Evolutionary conservation across 2,888 invertebrate species (phyloP), one percentile per base, ranked within the genome.

Genomic region (Enchytraeus crypticus): DNA sequence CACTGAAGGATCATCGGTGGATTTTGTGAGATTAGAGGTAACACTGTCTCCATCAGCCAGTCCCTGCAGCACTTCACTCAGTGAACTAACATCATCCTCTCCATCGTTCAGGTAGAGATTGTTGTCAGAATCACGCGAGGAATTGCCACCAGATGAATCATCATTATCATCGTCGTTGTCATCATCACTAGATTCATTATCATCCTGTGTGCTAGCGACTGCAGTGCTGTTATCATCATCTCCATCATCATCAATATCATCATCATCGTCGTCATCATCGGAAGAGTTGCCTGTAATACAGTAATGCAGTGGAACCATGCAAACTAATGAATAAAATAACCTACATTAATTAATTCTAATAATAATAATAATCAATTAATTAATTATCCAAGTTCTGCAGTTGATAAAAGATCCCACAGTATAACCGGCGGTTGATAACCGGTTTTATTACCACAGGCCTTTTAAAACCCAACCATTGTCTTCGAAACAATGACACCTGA

Each of bases 191-290:
- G n/a, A n/a, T n/a, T 66, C 66, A 27, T 59, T 33, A 1, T 62
- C 53, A 18, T 14, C 34, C 18, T 34, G n/a, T 27, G 45, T 14
- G 4, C 53, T 56, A 18, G 43, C 54, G 21, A 47, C 53, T 21
- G 29, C 61, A 51, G n/a, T n/a, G n/a, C 38, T 14, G 14, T 53
- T 86, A 67, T 86, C 86, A 49, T 58, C 63, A 26, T 61, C 63
- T 14, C 88, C 87, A 74, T 88, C 86, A 76, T 87, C 88, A 65
- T 88, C 88, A 70, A 88, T 86, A 68, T 86, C 59, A 38, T 55
- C 57, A 23, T 64, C 67, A 34, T 51, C 62, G 46, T 29, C 56
- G 23, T 49, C 56, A 5, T 51, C 57, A 29, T 49, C 57, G 30
- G 29, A 54, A 26, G 27, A n/a, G n/a, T n/a, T n/a, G n/a, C n/a